A percentile compares a stretch with the other conserved stretches of the same genome.
Evolutionary conservation across 2,888 invertebrate species (phyloP).

Genomic region (Epicampocera succincta): DNA sequence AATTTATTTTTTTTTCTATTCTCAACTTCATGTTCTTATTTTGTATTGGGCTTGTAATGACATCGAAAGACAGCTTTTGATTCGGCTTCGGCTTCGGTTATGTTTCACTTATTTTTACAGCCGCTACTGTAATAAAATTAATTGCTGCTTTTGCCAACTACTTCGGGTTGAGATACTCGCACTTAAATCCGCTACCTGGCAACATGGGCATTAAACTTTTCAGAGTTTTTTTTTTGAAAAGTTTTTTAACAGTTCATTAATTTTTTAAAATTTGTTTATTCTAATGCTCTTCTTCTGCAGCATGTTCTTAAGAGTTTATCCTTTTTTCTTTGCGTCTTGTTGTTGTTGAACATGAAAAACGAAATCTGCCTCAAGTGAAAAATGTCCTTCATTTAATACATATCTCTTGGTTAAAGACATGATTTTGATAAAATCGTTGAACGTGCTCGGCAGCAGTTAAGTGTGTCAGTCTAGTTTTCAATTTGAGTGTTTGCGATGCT

Average conservation of each 20-base stretch:
- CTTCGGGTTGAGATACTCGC: slow-evolving; percentile 27
- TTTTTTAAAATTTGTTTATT: slow-evolving; percentile 18
- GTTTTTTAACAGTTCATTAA: not conserved
- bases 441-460: slow-evolving; percentile 27
- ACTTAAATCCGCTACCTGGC: slow-evolving; percentile 46
- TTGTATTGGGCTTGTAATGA: too few species aligned
- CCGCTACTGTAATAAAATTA: not conserved
- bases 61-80: too few species aligned
- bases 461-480: slow-evolving; percentile 7
- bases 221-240: not conserved
- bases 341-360: slow-evolving; percentile 59
- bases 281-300: slow-evolving; percentile 15
- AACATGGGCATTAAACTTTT: slow-evolving; percentile 25
- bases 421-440: slow-evolving; percentile 39
- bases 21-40: too few species aligned
- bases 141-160: slow-evolving; percentile 48
- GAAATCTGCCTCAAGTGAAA: slow-evolving; percentile 28
- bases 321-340: slow-evolving; percentile 6
- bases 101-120: not conserved
- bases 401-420: slow-evolving; percentile 27
- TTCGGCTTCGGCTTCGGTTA: too few species aligned
- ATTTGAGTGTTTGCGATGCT: not conserved
- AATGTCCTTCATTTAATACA: slow-evolving; percentile 49
- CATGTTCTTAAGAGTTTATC: not conserved
- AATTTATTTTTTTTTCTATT: too few species aligned